These are phyloP conservation scores for Ochropleura leucogaster DNA, from an alignment of 2,888 invertebrate species.

Conservation along the genomic window DNA sequence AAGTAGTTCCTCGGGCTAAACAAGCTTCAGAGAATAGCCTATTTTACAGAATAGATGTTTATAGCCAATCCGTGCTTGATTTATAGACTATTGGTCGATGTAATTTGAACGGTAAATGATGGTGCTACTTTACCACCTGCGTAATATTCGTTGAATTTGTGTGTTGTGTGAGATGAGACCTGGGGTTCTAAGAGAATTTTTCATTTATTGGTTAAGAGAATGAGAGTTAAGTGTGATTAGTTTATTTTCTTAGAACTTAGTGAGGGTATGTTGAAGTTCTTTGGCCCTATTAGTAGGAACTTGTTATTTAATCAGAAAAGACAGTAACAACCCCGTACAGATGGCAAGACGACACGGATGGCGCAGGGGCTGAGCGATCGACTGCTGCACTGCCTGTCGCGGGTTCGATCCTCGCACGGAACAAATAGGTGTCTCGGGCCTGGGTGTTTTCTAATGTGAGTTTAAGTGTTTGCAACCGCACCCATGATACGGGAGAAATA, in stretches of 20 bases:
- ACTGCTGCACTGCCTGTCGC: no score
- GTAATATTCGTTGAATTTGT: constrained; percentile 5
- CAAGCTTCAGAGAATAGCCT: constrained; percentile 58
- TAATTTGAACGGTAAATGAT: constrained; percentile 58
- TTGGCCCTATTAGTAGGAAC: background rate
- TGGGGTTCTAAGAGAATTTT: constrained; percentile 4
- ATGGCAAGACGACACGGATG: background rate
- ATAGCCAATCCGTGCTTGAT: constrained; percentile 63
- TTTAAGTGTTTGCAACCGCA: no score
- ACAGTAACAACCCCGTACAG: background rate
- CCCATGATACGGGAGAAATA: no score
- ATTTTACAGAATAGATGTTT: constrained; percentile 64
- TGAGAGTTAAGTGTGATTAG: constrained; percentile 16
- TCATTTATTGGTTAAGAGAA: background rate
- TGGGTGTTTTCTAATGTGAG: no score
- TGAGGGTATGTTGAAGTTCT: background rate
- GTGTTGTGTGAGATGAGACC: constrained; percentile 2
- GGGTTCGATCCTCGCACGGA: no score
- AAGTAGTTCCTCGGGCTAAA: constrained; percentile 55
- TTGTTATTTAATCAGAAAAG: background rate
- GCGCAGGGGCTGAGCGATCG: no score
- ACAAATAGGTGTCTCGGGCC: no score
- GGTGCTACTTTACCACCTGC: constrained; percentile 20
- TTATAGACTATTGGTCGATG: constrained; percentile 55
- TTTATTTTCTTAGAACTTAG: constrained; percentile 6